phyloP scores from a whole-genome alignment of 2,888 invertebrate species.

The Carcina quercana region DNA sequence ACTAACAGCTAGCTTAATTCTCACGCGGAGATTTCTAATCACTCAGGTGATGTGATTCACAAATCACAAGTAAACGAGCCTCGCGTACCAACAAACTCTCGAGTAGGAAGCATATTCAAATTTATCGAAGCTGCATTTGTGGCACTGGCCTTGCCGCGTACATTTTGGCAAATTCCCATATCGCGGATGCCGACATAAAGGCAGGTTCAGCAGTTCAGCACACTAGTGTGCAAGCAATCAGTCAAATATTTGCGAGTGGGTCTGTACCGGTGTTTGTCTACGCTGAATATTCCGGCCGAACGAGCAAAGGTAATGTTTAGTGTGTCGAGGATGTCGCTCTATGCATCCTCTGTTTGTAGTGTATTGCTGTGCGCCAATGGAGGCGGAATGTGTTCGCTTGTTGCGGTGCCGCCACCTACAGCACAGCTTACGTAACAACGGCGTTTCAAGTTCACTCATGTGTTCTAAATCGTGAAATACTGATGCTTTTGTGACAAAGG shows the following conservation, averaged over 20 bases:
- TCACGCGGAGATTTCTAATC: not conserved
- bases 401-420: too few species aligned
- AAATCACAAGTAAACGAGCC: too few species aligned
- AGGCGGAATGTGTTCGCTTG: not conserved
- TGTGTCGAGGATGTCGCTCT: constrained; percentile 14
- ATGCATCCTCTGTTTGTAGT: constrained; percentile 18
- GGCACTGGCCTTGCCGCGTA: not conserved
- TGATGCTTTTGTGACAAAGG: too few species aligned
- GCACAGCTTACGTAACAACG: too few species aligned
- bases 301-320: constrained; percentile 44
- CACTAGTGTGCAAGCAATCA: constrained; percentile 36
- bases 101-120: too few species aligned
- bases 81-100: too few species aligned
- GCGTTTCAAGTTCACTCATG: too few species aligned
- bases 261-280: constrained; percentile 29
- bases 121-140: constrained; percentile 9
- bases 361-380: constrained; percentile 16
- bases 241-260: constrained; percentile 44
- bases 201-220: constrained; percentile 17
- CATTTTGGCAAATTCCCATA: constrained; percentile 11
- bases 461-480: too few species aligned
- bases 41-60: too few species aligned
- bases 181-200: constrained; percentile 8
- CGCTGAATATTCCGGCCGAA: constrained; percentile 26
- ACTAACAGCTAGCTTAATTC: not conserved